A percentile compares a stretch with the other conserved stretches of the same genome.
Conservation (phyloP, 1,140 invertebrate species). For the Atta texana region DNA sequence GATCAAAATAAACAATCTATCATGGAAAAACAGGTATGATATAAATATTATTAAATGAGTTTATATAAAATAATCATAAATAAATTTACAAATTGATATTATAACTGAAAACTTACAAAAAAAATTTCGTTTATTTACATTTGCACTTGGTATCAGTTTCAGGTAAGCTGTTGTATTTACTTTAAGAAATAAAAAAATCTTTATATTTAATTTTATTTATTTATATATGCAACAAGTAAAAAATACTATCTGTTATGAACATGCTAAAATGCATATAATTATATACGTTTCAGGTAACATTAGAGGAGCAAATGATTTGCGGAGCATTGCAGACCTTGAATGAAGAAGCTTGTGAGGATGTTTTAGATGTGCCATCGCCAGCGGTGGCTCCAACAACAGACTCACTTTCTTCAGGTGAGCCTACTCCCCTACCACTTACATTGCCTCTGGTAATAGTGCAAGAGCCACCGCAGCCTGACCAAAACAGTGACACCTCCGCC, state of each 20-base stretch:
- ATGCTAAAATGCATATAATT: neutral
- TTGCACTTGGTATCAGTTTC: constrained; percentile 78
- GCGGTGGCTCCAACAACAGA: constrained; percentile 76
- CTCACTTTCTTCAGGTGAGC: constrained; percentile 85
- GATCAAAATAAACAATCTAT: constrained; percentile 89
- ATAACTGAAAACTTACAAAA: constrained; percentile 10
- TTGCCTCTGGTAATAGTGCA: constrained; percentile 85
- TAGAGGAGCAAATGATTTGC: constrained; percentile 97
- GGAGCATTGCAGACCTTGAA: constrained; percentile 96
- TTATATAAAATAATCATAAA: neutral
- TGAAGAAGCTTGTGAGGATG: constrained; percentile 96
- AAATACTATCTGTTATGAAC: neutral
- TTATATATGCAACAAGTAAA: neutral
- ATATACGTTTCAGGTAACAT: constrained; percentile 90
- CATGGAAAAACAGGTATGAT: constrained; percentile 91
- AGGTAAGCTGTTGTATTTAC: constrained; percentile 77
- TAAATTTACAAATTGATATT: constrained; percentile 49
- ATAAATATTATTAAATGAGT: neutral
- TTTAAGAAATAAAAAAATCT: neutral
- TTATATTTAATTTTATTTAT: constrained; percentile 7
- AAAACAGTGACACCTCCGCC: constrained; percentile 82
- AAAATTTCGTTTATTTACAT: constrained; percentile 62
- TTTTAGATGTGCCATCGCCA: constrained; percentile 87
- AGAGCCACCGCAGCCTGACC: constrained; percentile 81
- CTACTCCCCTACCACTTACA: constrained; percentile 82